Evolutionary conservation across 2,888 invertebrate genomes (phyloP).

Genomic region (Entomobrya multifasciata): DNA sequence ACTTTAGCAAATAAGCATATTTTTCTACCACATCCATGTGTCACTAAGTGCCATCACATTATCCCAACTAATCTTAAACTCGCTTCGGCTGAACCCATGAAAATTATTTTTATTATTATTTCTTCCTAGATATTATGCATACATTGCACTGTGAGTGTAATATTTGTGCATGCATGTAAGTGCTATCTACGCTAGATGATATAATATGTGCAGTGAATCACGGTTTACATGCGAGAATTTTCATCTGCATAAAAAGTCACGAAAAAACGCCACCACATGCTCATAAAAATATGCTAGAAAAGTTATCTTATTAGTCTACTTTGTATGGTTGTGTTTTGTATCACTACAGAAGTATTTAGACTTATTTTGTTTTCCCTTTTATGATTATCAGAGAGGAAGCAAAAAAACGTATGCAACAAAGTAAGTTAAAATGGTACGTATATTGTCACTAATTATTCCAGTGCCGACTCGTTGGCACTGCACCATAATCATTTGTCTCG

Average conservation of each 20-base stretch:
- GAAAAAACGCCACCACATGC: too few relatives aligned
- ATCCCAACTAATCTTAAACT: slow-evolving; percentile 54
- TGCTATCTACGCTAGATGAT: not conserved
- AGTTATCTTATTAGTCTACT: too few relatives aligned
- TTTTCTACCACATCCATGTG: slow-evolving; percentile 36
- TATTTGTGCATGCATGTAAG: not conserved
- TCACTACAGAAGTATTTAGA: not conserved
- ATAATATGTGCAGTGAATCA: slow-evolving; percentile 40
- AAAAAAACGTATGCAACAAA: not conserved
- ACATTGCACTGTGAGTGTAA: not conserved
- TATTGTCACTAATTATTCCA: slow-evolving; percentile 78
- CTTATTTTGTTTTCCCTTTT: not conserved
- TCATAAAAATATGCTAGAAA: not conserved
- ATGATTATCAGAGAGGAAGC: not conserved
- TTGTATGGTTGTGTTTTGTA: not conserved
- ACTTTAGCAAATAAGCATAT: too few relatives aligned
- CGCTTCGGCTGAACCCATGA: slow-evolving; percentile 39
- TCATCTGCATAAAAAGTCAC: slow-evolving; percentile 13
- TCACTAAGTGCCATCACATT: slow-evolving; percentile 60
- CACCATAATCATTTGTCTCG: slow-evolving; percentile 79
- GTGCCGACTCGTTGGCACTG: slow-evolving; percentile 77
- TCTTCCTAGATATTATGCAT: not conserved
- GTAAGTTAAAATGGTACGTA: slow-evolving; percentile 42
- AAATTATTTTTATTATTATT: not conserved
- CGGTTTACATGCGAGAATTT: slow-evolving; percentile 42